Evolutionary conservation across 2,888 invertebrate species (phyloP).

Genomic region (Smittia sp.): DNA sequence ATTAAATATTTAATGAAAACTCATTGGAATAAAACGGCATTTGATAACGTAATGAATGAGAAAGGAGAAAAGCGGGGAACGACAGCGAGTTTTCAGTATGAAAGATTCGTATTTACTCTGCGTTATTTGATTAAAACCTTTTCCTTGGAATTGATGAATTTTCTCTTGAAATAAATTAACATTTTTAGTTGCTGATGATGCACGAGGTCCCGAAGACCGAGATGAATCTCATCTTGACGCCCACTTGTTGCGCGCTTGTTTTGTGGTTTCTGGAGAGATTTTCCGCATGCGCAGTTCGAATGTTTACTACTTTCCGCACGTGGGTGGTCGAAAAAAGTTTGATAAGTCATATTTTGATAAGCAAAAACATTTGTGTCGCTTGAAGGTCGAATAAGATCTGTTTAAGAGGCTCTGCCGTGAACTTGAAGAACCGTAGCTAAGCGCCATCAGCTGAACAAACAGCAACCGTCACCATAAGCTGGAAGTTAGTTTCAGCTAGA

Average conservation of each 20-base stretch:
- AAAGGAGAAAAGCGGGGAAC: background rate
- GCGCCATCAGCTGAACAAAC: no score
- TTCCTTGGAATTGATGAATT: background rate
- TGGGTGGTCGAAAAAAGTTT: no score
- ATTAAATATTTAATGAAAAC: constrained; percentile 24
- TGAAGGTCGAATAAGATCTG: no score
- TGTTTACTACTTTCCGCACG: background rate
- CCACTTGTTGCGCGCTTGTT: constrained; percentile 1
- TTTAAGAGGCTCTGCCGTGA: no score
- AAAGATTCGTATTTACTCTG: no score
- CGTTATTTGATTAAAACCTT: background rate
- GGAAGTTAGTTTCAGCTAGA: no score
- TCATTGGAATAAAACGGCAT: background rate
- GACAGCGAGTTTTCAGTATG: no score
- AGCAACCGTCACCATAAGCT: no score
- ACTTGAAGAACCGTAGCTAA: no score
- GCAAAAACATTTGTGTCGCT: no score
- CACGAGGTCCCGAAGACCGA: background rate
- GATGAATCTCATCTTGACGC: constrained; percentile 2
- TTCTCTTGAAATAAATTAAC: background rate
- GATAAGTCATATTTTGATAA: no score
- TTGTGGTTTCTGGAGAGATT: constrained; percentile 5
- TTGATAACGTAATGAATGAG: background rate
- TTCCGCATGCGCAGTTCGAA: constrained; percentile 2
- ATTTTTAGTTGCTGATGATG: background rate